These are phyloP conservation scores for Leucoptera coffeella DNA, from an alignment of 2,888 invertebrate species.

Conservation along the genomic window DNA sequence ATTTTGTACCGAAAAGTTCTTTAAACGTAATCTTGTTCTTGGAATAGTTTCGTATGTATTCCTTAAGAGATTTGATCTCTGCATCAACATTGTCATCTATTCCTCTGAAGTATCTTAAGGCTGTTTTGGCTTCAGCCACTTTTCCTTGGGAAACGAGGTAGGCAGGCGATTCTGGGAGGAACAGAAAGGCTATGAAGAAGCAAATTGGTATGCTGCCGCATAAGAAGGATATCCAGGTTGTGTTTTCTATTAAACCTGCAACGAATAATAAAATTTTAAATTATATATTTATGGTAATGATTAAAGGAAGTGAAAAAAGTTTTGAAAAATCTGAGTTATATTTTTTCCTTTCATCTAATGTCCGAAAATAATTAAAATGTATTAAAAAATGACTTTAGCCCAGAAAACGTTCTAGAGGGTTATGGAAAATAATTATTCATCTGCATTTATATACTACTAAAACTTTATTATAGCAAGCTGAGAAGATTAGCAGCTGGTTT, in stretches of 20 bases:
- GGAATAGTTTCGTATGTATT: conserved; percentile 31
- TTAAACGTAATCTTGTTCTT: conserved; percentile 35
- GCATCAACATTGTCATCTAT: conserved; percentile 49
- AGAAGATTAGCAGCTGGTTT: no score
- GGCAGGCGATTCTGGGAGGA: conserved; percentile 68
- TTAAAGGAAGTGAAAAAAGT: no score
- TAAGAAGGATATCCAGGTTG: conserved; percentile 30
- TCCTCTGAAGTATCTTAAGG: conserved; percentile 58
- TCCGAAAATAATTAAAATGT: no score
- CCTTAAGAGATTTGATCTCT: conserved; percentile 45
- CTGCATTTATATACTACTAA: no score
- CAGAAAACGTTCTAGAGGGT: no score
- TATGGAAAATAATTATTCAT: no score
- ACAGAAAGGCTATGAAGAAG: conserved; percentile 47
- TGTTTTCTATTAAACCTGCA: conserved; percentile 33
- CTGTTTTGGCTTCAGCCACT: conserved; percentile 49
- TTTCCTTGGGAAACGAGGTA: conserved; percentile 52
- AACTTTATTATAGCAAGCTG: no score
- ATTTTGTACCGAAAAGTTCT: conserved; percentile 29
- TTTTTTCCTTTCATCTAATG: no score
- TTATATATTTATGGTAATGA: no score
- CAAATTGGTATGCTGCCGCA: conserved; percentile 32
- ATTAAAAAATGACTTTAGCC: no score
- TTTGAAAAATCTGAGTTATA: no score
- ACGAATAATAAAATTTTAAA: conserved; percentile 6